Percentiles rank a stretch among this genome's conserved stretches.
phyloP scores from a whole-genome alignment of 2,797 vertebrate genomes.

The Paedocypris micromegethes region DNA sequence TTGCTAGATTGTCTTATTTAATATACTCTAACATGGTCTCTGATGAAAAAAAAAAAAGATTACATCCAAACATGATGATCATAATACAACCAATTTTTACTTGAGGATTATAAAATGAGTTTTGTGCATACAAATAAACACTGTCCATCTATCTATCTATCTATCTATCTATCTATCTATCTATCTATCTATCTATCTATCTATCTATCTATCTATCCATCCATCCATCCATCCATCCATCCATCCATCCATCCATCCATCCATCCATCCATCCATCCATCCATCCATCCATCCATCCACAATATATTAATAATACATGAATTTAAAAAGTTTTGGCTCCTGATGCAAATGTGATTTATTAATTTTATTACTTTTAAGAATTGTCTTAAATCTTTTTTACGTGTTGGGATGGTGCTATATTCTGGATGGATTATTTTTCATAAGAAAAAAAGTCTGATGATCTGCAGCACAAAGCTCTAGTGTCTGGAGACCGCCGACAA shows the following conservation, averaged over 20 bases:
- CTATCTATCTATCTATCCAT: too few species aligned
- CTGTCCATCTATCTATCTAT: background rate
- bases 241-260: too few species aligned
- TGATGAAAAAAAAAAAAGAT: slow-evolving; percentile 7
- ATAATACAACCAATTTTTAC: too few species aligned
- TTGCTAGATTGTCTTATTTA: slow-evolving; percentile 23
- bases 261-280: too few species aligned
- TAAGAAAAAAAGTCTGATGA: slow-evolving; percentile 39
- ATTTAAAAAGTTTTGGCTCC: background rate
- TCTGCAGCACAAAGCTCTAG: slow-evolving; percentile 48
- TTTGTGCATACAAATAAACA: too few species aligned
- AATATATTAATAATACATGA: background rate
- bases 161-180: too few species aligned
- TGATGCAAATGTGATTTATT: background rate
- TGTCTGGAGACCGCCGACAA: slow-evolving; percentile 48
- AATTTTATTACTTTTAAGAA: background rate
- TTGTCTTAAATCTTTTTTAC: background rate
- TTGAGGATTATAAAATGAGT: too few species aligned
- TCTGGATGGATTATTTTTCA: slow-evolving; percentile 54
- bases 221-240: too few species aligned
- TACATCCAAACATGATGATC: background rate
- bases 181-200: too few species aligned
- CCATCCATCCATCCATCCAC: background rate
- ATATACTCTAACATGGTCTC: slow-evolving; percentile 6
- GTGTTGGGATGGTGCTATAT: too few species aligned